Evolutionary conservation across 2,888 invertebrate species (phyloP), one percentile per base, ranked within the genome.

Genomic region (Agrotis segetum): DNA sequence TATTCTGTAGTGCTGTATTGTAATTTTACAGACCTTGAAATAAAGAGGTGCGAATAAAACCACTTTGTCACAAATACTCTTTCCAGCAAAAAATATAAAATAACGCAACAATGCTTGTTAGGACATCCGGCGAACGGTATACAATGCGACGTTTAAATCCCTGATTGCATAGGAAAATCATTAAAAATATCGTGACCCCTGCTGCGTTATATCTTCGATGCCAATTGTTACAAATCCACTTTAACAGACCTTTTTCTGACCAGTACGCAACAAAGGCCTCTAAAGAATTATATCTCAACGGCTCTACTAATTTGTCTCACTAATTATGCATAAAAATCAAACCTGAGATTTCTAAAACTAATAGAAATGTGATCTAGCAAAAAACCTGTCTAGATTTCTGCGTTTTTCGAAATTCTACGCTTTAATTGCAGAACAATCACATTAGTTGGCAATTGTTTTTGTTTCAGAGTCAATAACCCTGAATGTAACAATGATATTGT

Each of bases 271-370:
- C 77, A 55, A 77, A 64, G 29, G 58, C 64, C 19, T 49, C n/a
- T 59, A 52, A 34, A 60, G 16, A 59, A 50, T 61, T 47, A 67
- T 55, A 81, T 59, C 72, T 65, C 49, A 60, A 50, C 34, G 59
- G 5, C 49, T 61, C 40, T 21, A 44, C 64, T 66, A 63, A 83
- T 76, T 83, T 24, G 69, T 3, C 49, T 24, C 34, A 70, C 53
- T 34, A 83, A 79, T 83, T 79, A 76, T 65, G 71, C 64, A 71
- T 66, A 56, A 74, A 70, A 74, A 62, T 65, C 29, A 3, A 59
- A 49, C 68, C 62, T 52, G 56, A 29, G 19, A 63, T 78, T 66
- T 62, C 44, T 40, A 52, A 71, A 56, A 76, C 17, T 47, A 47
- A 47, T 34, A 73, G 58, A 76, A 76, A 81, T 77, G 58, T 61